These are phyloP conservation scores for Sus scrofa DNA, from an alignment of 2,113 vertebrate species.

Conservation along the genomic window DNA sequence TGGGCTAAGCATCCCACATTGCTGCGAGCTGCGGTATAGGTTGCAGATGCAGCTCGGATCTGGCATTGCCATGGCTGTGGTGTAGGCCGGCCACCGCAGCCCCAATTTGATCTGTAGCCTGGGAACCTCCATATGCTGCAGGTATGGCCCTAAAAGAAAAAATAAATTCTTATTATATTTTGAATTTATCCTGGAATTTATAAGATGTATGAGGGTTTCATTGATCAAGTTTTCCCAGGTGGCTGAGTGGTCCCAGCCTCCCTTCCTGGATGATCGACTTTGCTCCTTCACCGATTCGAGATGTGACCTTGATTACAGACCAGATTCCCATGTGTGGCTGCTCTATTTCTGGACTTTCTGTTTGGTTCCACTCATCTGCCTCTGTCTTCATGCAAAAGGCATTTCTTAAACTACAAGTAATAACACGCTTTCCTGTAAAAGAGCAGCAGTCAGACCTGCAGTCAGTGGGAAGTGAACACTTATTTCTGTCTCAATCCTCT, in stretches of 20 bases:
- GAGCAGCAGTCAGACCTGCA: fast-evolving
- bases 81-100: too few species aligned
- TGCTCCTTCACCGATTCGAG: not conserved
- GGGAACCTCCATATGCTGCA: too few species aligned
- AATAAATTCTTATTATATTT: not conserved
- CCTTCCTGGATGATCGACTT: not conserved
- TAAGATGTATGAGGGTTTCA: not conserved
- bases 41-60: too few species aligned
- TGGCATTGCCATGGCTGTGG: too few species aligned
- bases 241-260: not conserved
- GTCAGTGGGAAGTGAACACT: too few species aligned
- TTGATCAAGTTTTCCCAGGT: not conserved
- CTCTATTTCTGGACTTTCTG: not conserved
- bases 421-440: not conserved
- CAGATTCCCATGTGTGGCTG: not conserved
- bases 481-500: not conserved
- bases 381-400: not conserved
- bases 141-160: too few species aligned
- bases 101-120: too few species aligned
- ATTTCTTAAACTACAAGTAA: not conserved
- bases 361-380: not conserved
- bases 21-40: too few species aligned
- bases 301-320: not conserved
- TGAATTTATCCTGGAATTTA: not conserved
- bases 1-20: too few species aligned